Conservation (phyloP, 2,113 vertebrate species). For the Neotoma lepida region DNA sequence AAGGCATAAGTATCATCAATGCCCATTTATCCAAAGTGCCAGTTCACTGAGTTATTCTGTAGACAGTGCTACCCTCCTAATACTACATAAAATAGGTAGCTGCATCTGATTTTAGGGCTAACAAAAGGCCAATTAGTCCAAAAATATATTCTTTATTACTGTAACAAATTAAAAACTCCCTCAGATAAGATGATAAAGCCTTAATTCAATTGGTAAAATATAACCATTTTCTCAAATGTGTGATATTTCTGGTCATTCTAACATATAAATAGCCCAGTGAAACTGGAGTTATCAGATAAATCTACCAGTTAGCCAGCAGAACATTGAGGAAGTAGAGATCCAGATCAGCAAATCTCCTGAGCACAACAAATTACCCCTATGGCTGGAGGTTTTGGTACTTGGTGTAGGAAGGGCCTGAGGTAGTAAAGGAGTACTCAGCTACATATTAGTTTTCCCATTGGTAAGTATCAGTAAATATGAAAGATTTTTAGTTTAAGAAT, state of each 20-base stretch:
- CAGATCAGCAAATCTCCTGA: background rate
- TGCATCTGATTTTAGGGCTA: background rate
- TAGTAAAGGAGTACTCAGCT: background rate
- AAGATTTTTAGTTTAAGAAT: background rate
- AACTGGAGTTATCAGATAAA: background rate
- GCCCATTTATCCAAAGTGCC: background rate
- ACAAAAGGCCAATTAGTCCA: background rate
- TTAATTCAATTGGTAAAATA: constrained; percentile 1
- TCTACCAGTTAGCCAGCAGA: background rate
- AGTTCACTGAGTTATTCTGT: background rate
- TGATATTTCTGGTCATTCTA: background rate
- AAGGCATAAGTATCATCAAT: background rate
- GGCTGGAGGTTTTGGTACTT: fast-evolving
- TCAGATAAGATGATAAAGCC: constrained; percentile 13
- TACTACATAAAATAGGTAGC: background rate
- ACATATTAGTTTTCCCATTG: background rate
- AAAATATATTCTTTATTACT: background rate
- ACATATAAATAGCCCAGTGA: background rate
- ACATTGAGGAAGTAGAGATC: background rate
- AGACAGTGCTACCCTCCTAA: background rate
- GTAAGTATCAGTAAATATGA: background rate
- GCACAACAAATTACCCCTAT: no score
- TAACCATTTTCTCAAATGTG: constrained; percentile 3
- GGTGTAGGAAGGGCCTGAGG: fast-evolving
- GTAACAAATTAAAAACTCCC: background rate